Conservation (phyloP, 2,888 invertebrate species). For the Hypercompe scribonia region DNA sequence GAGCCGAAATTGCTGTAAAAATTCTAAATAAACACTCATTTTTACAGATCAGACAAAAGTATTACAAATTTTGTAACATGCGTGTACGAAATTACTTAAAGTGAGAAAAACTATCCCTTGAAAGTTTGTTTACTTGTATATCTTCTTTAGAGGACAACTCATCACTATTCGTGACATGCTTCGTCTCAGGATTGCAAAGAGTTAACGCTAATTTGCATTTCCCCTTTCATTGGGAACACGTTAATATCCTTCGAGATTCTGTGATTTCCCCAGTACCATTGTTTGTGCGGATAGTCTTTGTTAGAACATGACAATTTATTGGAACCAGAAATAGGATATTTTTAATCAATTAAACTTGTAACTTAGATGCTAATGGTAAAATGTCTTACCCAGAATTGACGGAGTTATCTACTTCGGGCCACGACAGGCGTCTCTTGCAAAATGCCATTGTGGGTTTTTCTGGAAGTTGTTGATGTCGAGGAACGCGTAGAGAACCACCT, state of each 20-base stretch:
- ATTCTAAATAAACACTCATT: neutral
- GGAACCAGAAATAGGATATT: neutral
- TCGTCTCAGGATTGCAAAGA: slow-evolving; percentile 49
- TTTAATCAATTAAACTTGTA: slow-evolving; percentile 8
- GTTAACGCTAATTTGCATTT: slow-evolving; percentile 67
- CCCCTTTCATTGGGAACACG: slow-evolving; percentile 63
- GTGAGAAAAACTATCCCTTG: slow-evolving; percentile 5
- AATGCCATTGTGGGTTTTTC: slow-evolving; percentile 91
- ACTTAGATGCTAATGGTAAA: neutral
- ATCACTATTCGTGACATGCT: slow-evolving; percentile 59
- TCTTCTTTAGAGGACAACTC: slow-evolving; percentile 43
- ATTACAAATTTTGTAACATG: neutral
- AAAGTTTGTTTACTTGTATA: slow-evolving; percentile 21
- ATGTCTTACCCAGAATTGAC: slow-evolving; percentile 92
- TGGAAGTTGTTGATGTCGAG: slow-evolving; percentile 86
- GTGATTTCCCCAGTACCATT: slow-evolving; percentile 68
- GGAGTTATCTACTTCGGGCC: slow-evolving; percentile 95
- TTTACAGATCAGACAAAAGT: neutral
- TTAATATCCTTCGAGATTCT: slow-evolving; percentile 66
- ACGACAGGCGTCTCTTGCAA: slow-evolving; percentile 92
- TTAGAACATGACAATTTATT: slow-evolving; percentile 30
- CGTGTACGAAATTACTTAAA: neutral
- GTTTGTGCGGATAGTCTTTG: slow-evolving; percentile 65
- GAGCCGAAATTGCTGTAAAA: too few species aligned
- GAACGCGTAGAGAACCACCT: slow-evolving; percentile 87